A percentile compares a stretch with the other conserved stretches of the same genome.
phyloP scores from a whole-genome alignment of 2,113 vertebrate species.

The Cairina moschata region DNA sequence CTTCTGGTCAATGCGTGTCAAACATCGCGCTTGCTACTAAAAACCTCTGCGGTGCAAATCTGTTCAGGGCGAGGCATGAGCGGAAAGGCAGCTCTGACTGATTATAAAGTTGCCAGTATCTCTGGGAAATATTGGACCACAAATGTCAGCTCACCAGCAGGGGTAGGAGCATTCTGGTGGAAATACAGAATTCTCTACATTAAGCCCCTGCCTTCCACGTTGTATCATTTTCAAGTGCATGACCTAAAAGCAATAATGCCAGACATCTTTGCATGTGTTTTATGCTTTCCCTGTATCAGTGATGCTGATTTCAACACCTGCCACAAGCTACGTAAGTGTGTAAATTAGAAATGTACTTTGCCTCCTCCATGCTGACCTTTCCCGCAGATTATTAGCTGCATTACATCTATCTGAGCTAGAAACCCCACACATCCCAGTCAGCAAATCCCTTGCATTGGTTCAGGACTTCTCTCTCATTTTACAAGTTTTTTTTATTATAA shows the following conservation, averaged over 20 bases:
- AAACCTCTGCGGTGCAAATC: not conserved
- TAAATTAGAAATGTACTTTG: slow-evolving; percentile 14
- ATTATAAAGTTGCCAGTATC: slow-evolving; percentile 20
- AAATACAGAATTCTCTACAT: not conserved
- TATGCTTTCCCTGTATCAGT: not conserved
- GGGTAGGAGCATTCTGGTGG: not conserved
- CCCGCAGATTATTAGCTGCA: not conserved
- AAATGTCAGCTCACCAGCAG: slow-evolving; percentile 18
- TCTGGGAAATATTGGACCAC: not conserved
- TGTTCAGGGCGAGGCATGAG: not conserved
- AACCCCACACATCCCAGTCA: rapidly evolving
- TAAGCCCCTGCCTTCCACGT: not conserved
- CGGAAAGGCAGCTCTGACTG: not conserved
- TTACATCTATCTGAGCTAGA: not conserved
- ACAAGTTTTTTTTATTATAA: not conserved
- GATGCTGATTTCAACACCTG: slow-evolving; percentile 12
- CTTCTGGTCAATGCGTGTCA: rapidly evolving
- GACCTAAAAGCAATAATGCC: not conserved
- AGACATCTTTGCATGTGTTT: not conserved
- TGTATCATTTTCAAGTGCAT: not conserved
- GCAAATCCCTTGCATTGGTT: not conserved
- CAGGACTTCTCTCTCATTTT: not conserved
- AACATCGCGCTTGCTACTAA: not conserved
- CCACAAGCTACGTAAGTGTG: not conserved
- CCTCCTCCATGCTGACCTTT: not conserved